phyloP scores from a whole-genome alignment of 2,888 invertebrate genomes.

The Drosophila limbata region DNA sequence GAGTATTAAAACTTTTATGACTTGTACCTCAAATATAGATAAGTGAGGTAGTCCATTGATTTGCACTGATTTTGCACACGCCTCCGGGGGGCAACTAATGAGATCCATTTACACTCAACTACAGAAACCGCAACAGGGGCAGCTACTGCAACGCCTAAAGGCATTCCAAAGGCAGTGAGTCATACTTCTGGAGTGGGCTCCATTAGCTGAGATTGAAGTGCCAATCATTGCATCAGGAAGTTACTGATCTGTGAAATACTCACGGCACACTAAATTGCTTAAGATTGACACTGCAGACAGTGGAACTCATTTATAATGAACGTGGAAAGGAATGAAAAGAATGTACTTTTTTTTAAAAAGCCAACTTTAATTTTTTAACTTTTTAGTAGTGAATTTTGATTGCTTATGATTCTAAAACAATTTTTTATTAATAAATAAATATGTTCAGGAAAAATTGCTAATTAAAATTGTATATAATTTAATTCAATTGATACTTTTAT shows the following conservation, averaged over 20 bases:
- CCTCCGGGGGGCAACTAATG: conserved; percentile 48
- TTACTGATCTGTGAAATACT: conserved; percentile 12
- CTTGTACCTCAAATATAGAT: conserved; percentile 1
- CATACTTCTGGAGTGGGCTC: neutral
- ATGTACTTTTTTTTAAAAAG: too few species aligned
- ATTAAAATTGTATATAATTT: too few species aligned
- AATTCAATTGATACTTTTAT: too few species aligned
- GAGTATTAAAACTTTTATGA: conserved; percentile 42
- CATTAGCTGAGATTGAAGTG: conserved; percentile 17
- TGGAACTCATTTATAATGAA: neutral
- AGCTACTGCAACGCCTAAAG: conserved; percentile 41
- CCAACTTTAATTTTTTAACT: too few species aligned
- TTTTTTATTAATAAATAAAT: too few species aligned
- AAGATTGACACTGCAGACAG: conserved; percentile 2
- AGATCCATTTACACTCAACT: conserved; percentile 34
- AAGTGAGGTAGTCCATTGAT: conserved; percentile 30
- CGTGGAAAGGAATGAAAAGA: neutral
- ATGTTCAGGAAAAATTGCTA: too few species aligned
- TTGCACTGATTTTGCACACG: conserved; percentile 35
- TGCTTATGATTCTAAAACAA: too few species aligned
- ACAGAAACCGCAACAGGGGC: conserved; percentile 15
- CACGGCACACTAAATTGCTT: conserved; percentile 4
- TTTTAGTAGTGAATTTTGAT: too few species aligned
- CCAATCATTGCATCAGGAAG: conserved; percentile 16
- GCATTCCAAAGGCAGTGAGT: conserved; percentile 12